Percentiles rank a stretch among this genome's conserved stretches.
phyloP scores from a whole-genome alignment of 1,140 invertebrate species.

The Danaus plexippus region DNA sequence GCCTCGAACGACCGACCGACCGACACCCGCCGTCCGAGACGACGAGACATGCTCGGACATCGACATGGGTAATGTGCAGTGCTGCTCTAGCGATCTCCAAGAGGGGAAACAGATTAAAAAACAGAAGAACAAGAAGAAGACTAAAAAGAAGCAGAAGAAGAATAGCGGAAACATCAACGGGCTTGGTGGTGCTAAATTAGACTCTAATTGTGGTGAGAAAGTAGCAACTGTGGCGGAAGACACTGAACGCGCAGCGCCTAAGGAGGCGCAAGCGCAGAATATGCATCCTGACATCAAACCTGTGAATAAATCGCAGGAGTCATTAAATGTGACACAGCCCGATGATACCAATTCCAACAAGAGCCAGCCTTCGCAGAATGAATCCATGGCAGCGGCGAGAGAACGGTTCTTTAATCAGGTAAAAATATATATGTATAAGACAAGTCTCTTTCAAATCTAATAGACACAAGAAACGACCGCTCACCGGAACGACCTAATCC shows the following conservation, averaged over 20 bases:
- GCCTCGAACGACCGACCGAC: slow-evolving; percentile 67
- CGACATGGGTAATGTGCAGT: slow-evolving; percentile 70
- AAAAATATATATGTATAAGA: slow-evolving; percentile 10
- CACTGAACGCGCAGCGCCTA: slow-evolving; percentile 37
- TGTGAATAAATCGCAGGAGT: slow-evolving; percentile 14
- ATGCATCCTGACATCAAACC: slow-evolving; percentile 24
- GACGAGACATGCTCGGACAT: slow-evolving; percentile 62
- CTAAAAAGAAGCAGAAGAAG: slow-evolving; percentile 37
- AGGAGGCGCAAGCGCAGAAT: slow-evolving; percentile 31
- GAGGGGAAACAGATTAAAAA: slow-evolving; percentile 51
- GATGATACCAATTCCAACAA: slow-evolving; percentile 25
- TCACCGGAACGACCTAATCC: slow-evolving; percentile 45
- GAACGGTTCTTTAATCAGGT: slow-evolving; percentile 66
- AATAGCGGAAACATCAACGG: slow-evolving; percentile 47
- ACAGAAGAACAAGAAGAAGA: slow-evolving; percentile 50
- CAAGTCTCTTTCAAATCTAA: slow-evolving; percentile 14
- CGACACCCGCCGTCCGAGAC: slow-evolving; percentile 52
- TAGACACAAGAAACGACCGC: slow-evolving; percentile 13
- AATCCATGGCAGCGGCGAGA: slow-evolving; percentile 53
- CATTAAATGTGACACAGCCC: slow-evolving; percentile 22
- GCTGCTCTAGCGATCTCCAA: slow-evolving; percentile 63
- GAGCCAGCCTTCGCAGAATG: slow-evolving; percentile 36
- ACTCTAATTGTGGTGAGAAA: slow-evolving; percentile 37
- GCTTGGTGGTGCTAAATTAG: slow-evolving; percentile 39
- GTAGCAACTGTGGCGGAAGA: slow-evolving; percentile 51